Percentiles rank a stretch among this genome's conserved stretches.
Conservation (phyloP, 2,113 vertebrate genomes). For the Rattus rattus region DNA sequence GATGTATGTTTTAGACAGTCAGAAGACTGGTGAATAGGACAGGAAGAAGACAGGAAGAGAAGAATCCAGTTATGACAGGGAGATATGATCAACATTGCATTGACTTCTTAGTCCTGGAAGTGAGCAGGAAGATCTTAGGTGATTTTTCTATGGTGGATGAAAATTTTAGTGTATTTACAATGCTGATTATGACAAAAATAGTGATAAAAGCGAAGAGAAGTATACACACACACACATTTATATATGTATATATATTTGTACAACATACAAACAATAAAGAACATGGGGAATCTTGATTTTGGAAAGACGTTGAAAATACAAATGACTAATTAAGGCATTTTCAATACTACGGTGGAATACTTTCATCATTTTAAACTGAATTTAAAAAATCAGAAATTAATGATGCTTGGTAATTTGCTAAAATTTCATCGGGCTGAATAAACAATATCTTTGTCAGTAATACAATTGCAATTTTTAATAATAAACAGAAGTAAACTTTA, state of each 20-base stretch:
- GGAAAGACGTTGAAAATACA: not conserved
- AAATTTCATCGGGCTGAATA: not conserved
- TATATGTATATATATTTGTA: no score
- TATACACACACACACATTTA: not conserved
- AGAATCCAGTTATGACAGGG: not conserved
- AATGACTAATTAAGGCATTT: not conserved
- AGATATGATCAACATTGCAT: not conserved
- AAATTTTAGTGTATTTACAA: constrained; percentile 26
- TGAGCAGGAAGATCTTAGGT: not conserved
- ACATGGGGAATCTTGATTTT: not conserved
- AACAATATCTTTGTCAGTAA: not conserved
- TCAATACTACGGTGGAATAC: not conserved
- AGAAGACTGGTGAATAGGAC: not conserved
- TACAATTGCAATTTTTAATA: not conserved
- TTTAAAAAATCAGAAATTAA: constrained; percentile 1
- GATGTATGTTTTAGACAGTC: not conserved
- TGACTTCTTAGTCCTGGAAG: not conserved
- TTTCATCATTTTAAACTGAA: not conserved
- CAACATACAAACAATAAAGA: not conserved
- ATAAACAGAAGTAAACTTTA: not conserved
- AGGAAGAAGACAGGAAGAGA: not conserved
- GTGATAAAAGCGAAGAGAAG: not conserved
- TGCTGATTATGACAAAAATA: not conserved
- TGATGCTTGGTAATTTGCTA: not conserved
- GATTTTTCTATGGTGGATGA: not conserved